Evolutionary conservation across 2,797 vertebrate genomes (phyloP), one percentile per base, ranked within the genome.

Genomic region (Neostethus bicornis): DNA sequence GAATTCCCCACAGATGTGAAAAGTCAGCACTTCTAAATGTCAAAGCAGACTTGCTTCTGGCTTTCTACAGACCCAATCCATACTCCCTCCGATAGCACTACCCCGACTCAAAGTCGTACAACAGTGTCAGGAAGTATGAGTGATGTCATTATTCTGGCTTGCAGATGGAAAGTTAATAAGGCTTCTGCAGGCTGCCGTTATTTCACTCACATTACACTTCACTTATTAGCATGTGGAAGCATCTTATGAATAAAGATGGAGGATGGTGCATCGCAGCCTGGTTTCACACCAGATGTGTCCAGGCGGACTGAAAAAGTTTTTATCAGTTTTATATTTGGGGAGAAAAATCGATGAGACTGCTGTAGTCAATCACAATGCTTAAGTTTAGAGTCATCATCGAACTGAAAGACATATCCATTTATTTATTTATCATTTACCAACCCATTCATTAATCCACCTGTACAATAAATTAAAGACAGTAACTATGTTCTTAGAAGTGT

Each of bases 21-120:
- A 76, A 71, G 79, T 73, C 75, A 69, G 64, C 66, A 66, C 42
- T 73, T 77, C 66, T 76, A 61, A 78, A 82, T 73, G 53, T 75
- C 81, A 75, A 54, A 62, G 32, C 20, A 58, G 46, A 75, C 28
- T 11, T 24, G 51, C 34, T 37, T 61, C 42, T 31, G 25, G 55
- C 49, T 68, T 66, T 76, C 50, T 59, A 35, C 51, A 56, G 51
- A 43, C n/a, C n/a, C n/a, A n/a, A 11, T 63, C 74, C 53, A 23
- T 5, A 16, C 44, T 74, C 63, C 51, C 50, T n/a, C n/a, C n/a
- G n/a, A n/a, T n/a, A n/a, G n/a, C n/a, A n/a, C n/a, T n/a, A n/a
- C 23, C 19, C 34, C 28, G 3, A 25, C 44, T 52, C 54, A 68
- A 55, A 70, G 48, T 66, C 43, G 0, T 11, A 35, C 39, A 25